Percentiles rank a stretch among this genome's conserved stretches.
Evolutionary conservation across 53 echinoderm and acorn worm species (phyloP).

Genomic region (Henricia sp.): DNA sequence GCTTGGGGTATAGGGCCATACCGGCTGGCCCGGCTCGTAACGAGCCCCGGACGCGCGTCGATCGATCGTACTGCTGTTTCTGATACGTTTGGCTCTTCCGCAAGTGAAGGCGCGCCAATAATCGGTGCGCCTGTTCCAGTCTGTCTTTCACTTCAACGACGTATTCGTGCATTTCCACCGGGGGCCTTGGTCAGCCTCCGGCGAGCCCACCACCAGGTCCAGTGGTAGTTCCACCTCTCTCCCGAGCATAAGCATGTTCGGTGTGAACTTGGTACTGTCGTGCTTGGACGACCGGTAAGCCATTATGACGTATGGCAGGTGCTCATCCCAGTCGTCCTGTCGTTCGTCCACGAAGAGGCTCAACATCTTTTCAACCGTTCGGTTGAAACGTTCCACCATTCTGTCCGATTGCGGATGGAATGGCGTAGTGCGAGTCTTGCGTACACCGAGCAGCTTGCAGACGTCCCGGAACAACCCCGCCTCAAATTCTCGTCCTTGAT

Average conservation of each 20-base stretch:
- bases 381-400: constrained; percentile 52
- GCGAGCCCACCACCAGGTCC: constrained; percentile 3
- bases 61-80: constrained; percentile 29
- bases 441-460: constrained; percentile 16
- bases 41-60: background rate
- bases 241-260: constrained; percentile 38
- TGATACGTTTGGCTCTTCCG: background rate
- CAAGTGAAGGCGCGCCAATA: background rate
- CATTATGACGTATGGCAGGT: constrained; percentile 45
- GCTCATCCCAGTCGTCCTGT: constrained; percentile 15
- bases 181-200: background rate
- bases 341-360: constrained; percentile 17
- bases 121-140: constrained; percentile 14
- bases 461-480: constrained; percentile 34
- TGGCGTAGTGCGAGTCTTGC: constrained; percentile 49
- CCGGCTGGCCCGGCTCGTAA: background rate
- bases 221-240: constrained; percentile 1
- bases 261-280: constrained; percentile 26
- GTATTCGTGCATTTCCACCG: background rate
- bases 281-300: constrained; percentile 20
- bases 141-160: background rate
- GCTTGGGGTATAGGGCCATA: too few species aligned
- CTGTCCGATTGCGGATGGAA: constrained; percentile 60
- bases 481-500: constrained; percentile 29
- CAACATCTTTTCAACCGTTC: constrained; percentile 37